phyloP scores from a whole-genome alignment of 2,888 invertebrate species.

The Heterodera filipjevi region DNA sequence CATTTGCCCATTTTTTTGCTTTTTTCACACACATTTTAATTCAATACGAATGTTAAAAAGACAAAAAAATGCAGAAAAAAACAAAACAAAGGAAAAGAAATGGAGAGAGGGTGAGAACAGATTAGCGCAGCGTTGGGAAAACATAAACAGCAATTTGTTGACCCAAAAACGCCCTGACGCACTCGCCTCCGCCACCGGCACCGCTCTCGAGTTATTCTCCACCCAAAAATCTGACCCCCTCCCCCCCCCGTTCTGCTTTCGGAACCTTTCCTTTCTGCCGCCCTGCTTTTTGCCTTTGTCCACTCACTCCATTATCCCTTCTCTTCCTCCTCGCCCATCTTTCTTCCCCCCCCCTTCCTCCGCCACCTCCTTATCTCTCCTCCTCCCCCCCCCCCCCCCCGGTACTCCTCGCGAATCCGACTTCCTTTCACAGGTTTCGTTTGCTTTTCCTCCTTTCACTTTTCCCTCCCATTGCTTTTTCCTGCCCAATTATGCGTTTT shows the following conservation, averaged over 20 bases:
- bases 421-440: neutral
- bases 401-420: neutral
- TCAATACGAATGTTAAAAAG: neutral
- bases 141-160: conserved; percentile 9
- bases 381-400: neutral
- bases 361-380: no score
- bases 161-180: neutral
- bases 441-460: neutral
- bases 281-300: no score
- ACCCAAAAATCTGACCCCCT: neutral
- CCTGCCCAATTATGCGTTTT: neutral
- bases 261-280: neutral
- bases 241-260: neutral
- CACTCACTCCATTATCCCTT: neutral
- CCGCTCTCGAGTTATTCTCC: neutral
- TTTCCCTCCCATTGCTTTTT: neutral
- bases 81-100: neutral
- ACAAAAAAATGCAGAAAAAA: neutral
- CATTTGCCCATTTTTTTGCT: neutral
- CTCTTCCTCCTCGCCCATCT: no score
- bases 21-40: neutral
- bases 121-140: neutral
- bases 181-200: neutral
- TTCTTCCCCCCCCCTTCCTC: no score
- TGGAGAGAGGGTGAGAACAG: neutral